A percentile compares a stretch with the other conserved stretches of the same genome.
Evolutionary conservation across 2,888 invertebrate species (phyloP).

Genomic region (Amorpha juglandis): DNA sequence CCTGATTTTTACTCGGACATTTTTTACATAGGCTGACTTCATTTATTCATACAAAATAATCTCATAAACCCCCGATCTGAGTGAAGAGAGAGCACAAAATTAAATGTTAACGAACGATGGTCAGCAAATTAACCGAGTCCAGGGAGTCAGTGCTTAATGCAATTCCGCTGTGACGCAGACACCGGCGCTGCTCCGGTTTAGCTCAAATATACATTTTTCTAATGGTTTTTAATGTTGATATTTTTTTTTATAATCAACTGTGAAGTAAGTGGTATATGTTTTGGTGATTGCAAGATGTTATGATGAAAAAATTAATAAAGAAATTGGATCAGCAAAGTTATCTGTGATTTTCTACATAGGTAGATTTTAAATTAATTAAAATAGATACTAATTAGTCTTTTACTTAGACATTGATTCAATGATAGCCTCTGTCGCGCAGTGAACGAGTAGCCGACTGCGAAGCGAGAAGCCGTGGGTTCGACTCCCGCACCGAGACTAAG

Average conservation of each 20-base stretch:
- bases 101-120: slow-evolving; percentile 63
- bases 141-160: slow-evolving; percentile 54
- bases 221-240: slow-evolving; percentile 19
- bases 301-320: no score
- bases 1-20: slow-evolving; percentile 42
- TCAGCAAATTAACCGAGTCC: slow-evolving; percentile 62
- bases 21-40: slow-evolving; percentile 46
- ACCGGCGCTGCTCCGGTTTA: slow-evolving; percentile 27
- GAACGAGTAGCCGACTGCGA: no score
- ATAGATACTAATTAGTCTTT: no score
- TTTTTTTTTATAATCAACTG: slow-evolving; percentile 22
- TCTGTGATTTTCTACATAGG: no score
- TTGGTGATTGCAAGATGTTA: no score
- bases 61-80: slow-evolving; percentile 43
- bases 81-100: slow-evolving; percentile 48
- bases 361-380: no score
- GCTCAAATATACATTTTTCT: slow-evolving; percentile 23
- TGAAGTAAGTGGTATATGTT: no score
- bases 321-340: no score
- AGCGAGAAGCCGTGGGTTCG: no score
- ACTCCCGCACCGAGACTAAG: no score
- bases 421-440: no score
- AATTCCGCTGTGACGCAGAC: slow-evolving; percentile 45
- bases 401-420: no score
- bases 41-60: slow-evolving; percentile 40